These are phyloP conservation scores for Mizuhopecten yessoensis DNA, from an alignment of 1,140 invertebrate genomes.

Conservation along the genomic window DNA sequence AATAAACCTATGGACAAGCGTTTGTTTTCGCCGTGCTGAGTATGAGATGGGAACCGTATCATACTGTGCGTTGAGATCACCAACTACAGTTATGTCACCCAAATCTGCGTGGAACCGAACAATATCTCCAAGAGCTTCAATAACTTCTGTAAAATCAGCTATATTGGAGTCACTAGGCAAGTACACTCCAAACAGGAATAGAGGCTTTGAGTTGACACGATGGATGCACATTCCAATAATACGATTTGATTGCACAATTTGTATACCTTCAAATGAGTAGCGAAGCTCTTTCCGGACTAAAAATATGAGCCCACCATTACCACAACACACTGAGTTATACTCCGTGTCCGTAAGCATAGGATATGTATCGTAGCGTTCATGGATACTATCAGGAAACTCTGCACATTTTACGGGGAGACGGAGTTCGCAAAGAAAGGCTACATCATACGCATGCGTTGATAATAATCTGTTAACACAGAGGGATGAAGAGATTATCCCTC, in stretches of 20 bases:
- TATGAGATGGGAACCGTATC: not conserved
- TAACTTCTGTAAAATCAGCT: not conserved
- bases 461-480: not conserved
- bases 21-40: not conserved
- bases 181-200: not conserved
- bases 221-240: not conserved
- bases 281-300: not conserved
- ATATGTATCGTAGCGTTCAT: not conserved
- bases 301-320: not conserved
- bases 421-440: not conserved
- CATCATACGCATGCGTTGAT: not conserved
- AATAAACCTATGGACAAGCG: not conserved
- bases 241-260: not conserved
- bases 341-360: not conserved
- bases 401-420: not conserved
- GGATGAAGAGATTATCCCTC: not conserved
- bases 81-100: conserved; percentile 7
- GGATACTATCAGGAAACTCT: not conserved
- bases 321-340: not conserved
- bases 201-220: not conserved
- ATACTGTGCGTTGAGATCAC: conserved; percentile 46
- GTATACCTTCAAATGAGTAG: not conserved
- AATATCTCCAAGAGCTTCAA: not conserved
- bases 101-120: not conserved
- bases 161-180: not conserved